These are phyloP conservation scores for Cataglyphis livida DNA, from an alignment of 2,888 invertebrate genomes.

Conservation along the genomic window DNA sequence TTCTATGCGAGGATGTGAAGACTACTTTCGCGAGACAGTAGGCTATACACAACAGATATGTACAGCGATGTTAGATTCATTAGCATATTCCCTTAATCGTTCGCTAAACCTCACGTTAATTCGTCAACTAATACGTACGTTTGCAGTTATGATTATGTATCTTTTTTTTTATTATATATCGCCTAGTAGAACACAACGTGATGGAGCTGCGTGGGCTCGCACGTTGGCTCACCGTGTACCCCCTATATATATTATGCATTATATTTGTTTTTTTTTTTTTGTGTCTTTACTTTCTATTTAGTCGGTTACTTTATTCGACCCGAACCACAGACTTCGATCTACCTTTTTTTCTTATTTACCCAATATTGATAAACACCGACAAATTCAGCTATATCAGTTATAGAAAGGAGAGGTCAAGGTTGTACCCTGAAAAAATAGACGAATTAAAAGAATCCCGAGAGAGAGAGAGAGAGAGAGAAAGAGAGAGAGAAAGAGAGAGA, in stretches of 20 bases:
- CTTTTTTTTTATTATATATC: constrained; percentile 75
- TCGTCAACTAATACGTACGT: constrained; percentile 72
- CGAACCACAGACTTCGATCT: constrained; percentile 76
- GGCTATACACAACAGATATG: constrained; percentile 74
- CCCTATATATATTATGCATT: constrained; percentile 64
- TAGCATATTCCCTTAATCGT: constrained; percentile 63
- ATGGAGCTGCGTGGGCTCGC: constrained; percentile 82
- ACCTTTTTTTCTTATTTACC: constrained; percentile 66
- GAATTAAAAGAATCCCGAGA: constrained; percentile 34
- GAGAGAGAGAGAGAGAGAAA: no score
- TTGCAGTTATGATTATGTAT: constrained; percentile 77
- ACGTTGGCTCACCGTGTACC: constrained; percentile 79
- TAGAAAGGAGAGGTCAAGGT: constrained; percentile 63
- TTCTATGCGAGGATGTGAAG: constrained; percentile 62
- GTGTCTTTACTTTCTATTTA: constrained; percentile 81
- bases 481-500: no score
- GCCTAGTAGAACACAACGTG: constrained; percentile 83
- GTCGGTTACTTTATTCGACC: constrained; percentile 75
- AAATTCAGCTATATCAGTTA: constrained; percentile 61
- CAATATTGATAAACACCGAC: constrained; percentile 81
- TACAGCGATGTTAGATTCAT: constrained; percentile 69
- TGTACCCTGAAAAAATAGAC: constrained; percentile 34
- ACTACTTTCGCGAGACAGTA: constrained; percentile 65
- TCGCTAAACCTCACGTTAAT: constrained; percentile 65
- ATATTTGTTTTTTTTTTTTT: constrained; percentile 62